Conservation (phyloP, 2,888 invertebrate species). For the Epistrophe grossulariae region DNA sequence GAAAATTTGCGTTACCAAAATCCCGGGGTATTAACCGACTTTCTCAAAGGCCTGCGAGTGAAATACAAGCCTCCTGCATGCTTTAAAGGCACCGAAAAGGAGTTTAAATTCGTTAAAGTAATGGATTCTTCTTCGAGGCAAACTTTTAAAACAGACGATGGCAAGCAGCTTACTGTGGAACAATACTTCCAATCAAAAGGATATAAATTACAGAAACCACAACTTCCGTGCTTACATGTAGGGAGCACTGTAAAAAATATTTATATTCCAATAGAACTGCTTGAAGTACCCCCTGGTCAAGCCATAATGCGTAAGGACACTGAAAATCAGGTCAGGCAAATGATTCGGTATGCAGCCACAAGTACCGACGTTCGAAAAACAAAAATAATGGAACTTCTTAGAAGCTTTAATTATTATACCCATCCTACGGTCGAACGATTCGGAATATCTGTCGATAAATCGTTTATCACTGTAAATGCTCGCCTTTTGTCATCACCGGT, state of each 20-base stretch:
- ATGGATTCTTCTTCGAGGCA: constrained; percentile 80
- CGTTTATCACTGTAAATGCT: constrained; percentile 91
- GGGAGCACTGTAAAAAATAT: constrained; percentile 88
- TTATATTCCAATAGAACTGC: constrained; percentile 93
- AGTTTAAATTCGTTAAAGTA: constrained; percentile 79
- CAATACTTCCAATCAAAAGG: constrained; percentile 79
- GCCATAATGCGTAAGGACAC: constrained; percentile 89
- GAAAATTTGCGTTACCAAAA: not conserved
- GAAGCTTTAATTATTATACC: constrained; percentile 79
- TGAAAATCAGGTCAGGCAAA: constrained; percentile 91
- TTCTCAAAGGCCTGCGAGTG: constrained; percentile 79
- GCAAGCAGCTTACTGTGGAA: constrained; percentile 83
- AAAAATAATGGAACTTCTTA: constrained; percentile 88
- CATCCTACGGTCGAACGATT: constrained; percentile 89
- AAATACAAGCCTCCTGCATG: constrained; percentile 79
- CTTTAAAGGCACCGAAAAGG: constrained; percentile 77
- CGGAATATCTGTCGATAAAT: constrained; percentile 89
- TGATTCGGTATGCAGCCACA: constrained; percentile 95
- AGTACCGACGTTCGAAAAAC: constrained; percentile 89
- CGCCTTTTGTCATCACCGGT: constrained; percentile 91
- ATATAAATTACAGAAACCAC: constrained; percentile 85
- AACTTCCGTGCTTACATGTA: constrained; percentile 94
- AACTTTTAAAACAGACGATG: constrained; percentile 80
- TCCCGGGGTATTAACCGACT: constrained; percentile 45
- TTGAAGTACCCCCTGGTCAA: constrained; percentile 92